Evolutionary conservation across 1,140 invertebrate genomes (phyloP).

Genomic region (Zaprionus lachaisei): DNA sequence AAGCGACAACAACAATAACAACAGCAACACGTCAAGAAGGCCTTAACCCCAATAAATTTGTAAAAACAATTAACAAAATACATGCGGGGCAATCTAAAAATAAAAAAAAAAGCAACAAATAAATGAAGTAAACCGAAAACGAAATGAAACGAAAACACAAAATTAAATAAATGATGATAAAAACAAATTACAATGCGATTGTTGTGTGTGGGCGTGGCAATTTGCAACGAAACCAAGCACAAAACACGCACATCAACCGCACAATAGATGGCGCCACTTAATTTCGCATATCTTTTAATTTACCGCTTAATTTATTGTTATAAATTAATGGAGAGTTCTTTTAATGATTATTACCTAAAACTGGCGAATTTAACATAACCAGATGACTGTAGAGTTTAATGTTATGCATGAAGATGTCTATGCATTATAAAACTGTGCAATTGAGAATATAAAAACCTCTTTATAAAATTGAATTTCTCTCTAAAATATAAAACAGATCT

Average conservation of each 20-base stretch:
- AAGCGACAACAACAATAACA: conserved; percentile 30
- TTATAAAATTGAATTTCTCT: no score
- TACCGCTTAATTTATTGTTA: neutral
- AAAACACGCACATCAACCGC: neutral
- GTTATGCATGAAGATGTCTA: no score
- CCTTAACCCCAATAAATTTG: conserved; percentile 74
- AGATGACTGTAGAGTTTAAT: no score
- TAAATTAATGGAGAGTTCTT: neutral
- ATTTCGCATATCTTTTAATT: neutral
- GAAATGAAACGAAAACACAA: neutral
- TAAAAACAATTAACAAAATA: conserved; percentile 65
- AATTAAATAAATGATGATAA: conserved; percentile 9
- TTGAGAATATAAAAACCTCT: no score
- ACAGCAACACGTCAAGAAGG: conserved; percentile 56
- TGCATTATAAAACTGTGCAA: no score
- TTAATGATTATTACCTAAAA: no score
- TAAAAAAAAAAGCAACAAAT: conserved; percentile 26
- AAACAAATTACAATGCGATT: neutral
- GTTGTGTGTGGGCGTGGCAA: conserved; percentile 27
- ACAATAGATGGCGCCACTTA: conserved; percentile 40
- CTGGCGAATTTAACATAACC: no score
- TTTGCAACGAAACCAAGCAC: neutral
- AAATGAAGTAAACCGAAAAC: conserved; percentile 24
- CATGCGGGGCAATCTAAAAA: conserved; percentile 27
- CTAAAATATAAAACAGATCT: no score